Evolutionary conservation across 30 jellyfish, hydroid and myxozoan species (phyloP).

Genomic region (Aurelia aurita): DNA sequence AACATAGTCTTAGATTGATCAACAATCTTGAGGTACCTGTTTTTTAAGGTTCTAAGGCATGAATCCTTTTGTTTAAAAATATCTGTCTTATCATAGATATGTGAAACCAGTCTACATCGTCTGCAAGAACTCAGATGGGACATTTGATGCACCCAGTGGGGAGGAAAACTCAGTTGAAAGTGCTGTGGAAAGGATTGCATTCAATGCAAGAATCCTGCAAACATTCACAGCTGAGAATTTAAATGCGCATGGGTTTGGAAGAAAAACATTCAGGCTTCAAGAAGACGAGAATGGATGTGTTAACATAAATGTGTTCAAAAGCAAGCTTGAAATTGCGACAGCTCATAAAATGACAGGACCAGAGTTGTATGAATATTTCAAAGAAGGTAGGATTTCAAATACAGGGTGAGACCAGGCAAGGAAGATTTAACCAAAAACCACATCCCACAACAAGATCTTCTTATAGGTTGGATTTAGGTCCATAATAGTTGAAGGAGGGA

Average conservation of each 20-base stretch:
- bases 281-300: constrained; percentile 67
- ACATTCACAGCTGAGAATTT: constrained; percentile 87
- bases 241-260: constrained; percentile 74
- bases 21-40: too few relatives aligned
- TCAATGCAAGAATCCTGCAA: constrained; percentile 84
- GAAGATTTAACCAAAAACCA: background rate
- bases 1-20: too few relatives aligned
- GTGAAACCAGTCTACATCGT: constrained; percentile 83
- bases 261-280: constrained; percentile 76
- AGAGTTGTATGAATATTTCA: constrained; percentile 70
- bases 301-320: constrained; percentile 59
- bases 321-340: constrained; percentile 69
- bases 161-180: constrained; percentile 68
- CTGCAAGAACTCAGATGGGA: constrained; percentile 82
- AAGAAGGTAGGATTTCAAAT: constrained; percentile 53
- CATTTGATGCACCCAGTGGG: constrained; percentile 78
- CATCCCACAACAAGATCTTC: background rate
- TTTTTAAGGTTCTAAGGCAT: too few relatives aligned
- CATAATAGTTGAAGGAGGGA: too few relatives aligned
- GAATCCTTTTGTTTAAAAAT: too few relatives aligned
- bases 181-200: constrained; percentile 80
- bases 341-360: constrained; percentile 86
- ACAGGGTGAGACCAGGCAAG: background rate
- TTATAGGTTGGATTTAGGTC: too few relatives aligned
- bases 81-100: constrained; percentile 35